A percentile compares a stretch with the other conserved stretches of the same genome.
phyloP scores from a whole-genome alignment of 2,888 invertebrate genomes.

The Papilio gigon region DNA sequence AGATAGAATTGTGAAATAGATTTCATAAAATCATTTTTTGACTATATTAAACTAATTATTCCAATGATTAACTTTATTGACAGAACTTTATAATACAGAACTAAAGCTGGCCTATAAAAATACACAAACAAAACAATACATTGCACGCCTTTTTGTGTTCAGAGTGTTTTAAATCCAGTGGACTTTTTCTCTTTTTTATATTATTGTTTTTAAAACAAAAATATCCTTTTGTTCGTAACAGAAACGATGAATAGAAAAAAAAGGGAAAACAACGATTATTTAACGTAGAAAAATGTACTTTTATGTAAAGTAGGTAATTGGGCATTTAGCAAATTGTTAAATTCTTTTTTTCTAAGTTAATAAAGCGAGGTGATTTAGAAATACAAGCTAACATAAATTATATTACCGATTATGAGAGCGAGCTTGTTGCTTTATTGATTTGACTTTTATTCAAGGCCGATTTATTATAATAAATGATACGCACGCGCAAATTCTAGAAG shows the following conservation, averaged over 20 bases:
- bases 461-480: neutral
- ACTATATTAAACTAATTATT: neutral
- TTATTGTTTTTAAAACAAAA: conserved; percentile 4
- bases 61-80: neutral
- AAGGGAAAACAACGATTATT: conserved; percentile 6
- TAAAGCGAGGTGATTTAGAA: neutral
- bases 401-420: neutral
- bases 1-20: too few species aligned
- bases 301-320: neutral
- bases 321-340: neutral
- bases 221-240: conserved; percentile 28
- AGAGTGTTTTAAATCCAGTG: conserved; percentile 17
- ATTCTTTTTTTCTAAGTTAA: neutral
- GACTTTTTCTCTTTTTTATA: conserved; percentile 20
- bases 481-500: neutral
- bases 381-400: neutral
- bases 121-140: conserved; percentile 17
- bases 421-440: neutral
- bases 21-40: too few species aligned
- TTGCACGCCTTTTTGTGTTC: conserved; percentile 6
- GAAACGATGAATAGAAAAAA: neutral
- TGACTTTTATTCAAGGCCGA: neutral
- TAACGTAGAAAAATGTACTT: neutral
- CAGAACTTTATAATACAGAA: conserved; percentile 6
- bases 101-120: conserved; percentile 1